phyloP scores from a whole-genome alignment of 2,888 invertebrate species.

The Galerucella pusilla region DNA sequence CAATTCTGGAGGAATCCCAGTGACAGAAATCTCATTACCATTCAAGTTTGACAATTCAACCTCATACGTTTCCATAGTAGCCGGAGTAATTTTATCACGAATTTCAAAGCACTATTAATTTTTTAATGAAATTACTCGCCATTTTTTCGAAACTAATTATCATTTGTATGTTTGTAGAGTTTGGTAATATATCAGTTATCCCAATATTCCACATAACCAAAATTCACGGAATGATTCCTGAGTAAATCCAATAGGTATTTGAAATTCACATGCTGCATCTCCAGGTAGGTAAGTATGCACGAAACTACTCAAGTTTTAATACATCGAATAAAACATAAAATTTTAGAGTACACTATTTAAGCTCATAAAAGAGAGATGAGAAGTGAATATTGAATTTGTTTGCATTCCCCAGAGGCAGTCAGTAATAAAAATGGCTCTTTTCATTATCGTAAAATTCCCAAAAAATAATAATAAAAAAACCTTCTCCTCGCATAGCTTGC shows the following conservation, averaged over 20 bases:
- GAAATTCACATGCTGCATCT: neutral
- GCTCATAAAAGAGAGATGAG: conserved; percentile 19
- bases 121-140: too few species aligned
- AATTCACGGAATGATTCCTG: neutral
- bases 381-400: conserved; percentile 32
- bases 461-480: conserved; percentile 13
- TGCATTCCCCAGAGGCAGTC: conserved; percentile 20
- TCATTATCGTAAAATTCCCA: conserved; percentile 26
- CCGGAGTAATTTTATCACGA: too few species aligned
- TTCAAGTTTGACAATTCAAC: too few species aligned
- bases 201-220: neutral
- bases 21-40: too few species aligned
- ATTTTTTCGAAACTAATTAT: too few species aligned
- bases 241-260: neutral
- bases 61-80: too few species aligned
- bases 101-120: too few species aligned
- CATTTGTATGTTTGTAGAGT: too few species aligned
- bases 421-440: conserved; percentile 17
- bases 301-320: conserved; percentile 6
- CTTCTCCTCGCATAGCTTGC: neutral
- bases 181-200: too few species aligned
- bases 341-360: conserved; percentile 12
- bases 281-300: neutral
- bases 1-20: too few species aligned
- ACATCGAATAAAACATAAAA: conserved; percentile 1